Percentiles rank a stretch among this genome's conserved stretches.
These are phyloP conservation scores for Bugulina stolonifera DNA, from an alignment of 2,888 invertebrate species.

Conservation along the genomic window DNA sequence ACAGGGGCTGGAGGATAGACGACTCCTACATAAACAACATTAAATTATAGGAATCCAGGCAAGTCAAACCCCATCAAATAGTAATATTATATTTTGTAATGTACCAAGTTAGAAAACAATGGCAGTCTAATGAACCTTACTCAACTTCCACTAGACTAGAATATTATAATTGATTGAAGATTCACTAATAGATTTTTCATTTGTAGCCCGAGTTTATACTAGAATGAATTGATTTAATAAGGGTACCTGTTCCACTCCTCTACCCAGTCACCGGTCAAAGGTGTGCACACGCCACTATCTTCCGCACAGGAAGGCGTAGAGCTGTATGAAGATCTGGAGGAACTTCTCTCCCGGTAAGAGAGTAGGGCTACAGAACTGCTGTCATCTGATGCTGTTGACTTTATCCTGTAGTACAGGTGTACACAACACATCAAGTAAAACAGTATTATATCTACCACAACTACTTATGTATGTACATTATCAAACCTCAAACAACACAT, in stretches of 20 bases:
- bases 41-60: no score
- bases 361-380: conserved; percentile 18
- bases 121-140: no score
- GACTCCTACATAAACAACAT: conserved; percentile 46
- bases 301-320: conserved; percentile 19
- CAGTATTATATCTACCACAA: no score
- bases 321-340: conserved; percentile 19
- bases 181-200: neutral
- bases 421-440: no score
- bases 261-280: conserved; percentile 20
- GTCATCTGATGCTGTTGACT: conserved; percentile 16
- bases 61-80: no score
- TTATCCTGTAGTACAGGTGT: conserved; percentile 16
- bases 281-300: conserved; percentile 21
- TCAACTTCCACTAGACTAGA: neutral
- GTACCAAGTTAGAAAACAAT: no score
- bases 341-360: conserved; percentile 20
- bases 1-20: conserved; percentile 36
- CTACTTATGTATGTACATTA: no score
- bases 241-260: conserved; percentile 25
- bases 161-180: neutral
- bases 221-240: neutral
- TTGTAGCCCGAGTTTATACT: neutral
- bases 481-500: no score
- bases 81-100: no score